Evolutionary conservation across 2,113 vertebrate genomes (phyloP), one percentile per base, ranked within the genome.

Genomic region (Lepidothrix coronata): DNA sequence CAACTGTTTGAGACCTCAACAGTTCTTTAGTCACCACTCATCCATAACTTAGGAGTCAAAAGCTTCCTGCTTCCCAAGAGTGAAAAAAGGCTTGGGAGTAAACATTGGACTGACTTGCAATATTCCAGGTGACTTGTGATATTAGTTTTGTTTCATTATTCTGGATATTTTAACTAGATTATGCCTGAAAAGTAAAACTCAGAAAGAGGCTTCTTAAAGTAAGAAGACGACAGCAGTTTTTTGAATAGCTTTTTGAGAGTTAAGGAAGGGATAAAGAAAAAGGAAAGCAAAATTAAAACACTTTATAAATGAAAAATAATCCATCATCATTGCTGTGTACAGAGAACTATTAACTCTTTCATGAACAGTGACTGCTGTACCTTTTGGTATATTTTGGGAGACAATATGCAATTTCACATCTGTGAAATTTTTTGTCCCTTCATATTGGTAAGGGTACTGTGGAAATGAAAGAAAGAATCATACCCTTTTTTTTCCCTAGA

Each of bases 271-370:
- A 66, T 73, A 80, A 94, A 82, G 62, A 68, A 63, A 79, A 61
- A 91, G 6, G 13, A 66, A 66, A 62, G 43, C 76, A 77, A 75
- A 86, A 63, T 24, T 30, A 35, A 89, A 92, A 35, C 73, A 71
- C 67, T 84, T 76, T 76, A 88, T 92, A 94, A 31, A 54, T 91
- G 43, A 67, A 89, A 86, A 78, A 24, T 77, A 83, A 51, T 92
- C 83, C 80, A 85, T 96, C 67, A 57, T 68, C 15, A 5, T 41
- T 96, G 44, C 39, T 87, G 44, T 88, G 49, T 89, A 65, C 52
- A 91, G 67, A 87, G 94, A 86, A 52, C 61, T 84, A 17, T 66
- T 77, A 66, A 24, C 48, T 86, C 17, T 93, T 43, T 95, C 71
- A 85, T 80, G 21, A 86, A 24, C 7, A 12, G 27, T 57, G 11